Conservation (phyloP, 2,113 vertebrate genomes). For the Sorex araneus region DNA sequence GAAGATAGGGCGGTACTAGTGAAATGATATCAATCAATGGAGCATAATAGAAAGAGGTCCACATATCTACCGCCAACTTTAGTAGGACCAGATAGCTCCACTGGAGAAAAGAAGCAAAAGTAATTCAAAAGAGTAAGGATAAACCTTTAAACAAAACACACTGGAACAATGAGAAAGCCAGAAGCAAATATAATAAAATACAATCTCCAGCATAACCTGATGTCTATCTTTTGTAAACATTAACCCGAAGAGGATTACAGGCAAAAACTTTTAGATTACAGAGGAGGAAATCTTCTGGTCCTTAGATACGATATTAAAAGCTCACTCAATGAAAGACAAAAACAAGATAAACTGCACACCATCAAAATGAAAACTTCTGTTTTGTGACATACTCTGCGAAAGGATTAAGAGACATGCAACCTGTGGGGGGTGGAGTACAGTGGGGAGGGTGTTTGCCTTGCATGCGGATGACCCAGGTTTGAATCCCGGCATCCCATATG, state of each 20-base stretch:
- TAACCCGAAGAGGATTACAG: conserved; percentile 53
- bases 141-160: conserved; percentile 16
- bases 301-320: conserved; percentile 48
- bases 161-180: conserved; percentile 18
- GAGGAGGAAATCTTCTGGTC: conserved; percentile 40
- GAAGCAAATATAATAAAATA: conserved; percentile 16
- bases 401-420: background rate
- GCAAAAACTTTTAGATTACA: conserved; percentile 28
- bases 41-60: background rate
- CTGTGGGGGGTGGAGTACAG: too few species aligned
- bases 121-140: conserved; percentile 7
- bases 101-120: conserved; percentile 58
- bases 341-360: background rate
- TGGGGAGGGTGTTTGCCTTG: too few species aligned
- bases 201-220: background rate
- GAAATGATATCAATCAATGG: background rate
- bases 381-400: conserved; percentile 35
- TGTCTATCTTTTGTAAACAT: conserved; percentile 50
- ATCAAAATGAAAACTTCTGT: conserved; percentile 60
- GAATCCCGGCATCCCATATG: too few species aligned
- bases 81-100: background rate
- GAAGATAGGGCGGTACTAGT: background rate
- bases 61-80: background rate
- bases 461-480: too few species aligned
- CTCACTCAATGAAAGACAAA: conserved; percentile 2